Conservation (phyloP, 2,797 vertebrate species). For the Semotilus atromaculatus region DNA sequence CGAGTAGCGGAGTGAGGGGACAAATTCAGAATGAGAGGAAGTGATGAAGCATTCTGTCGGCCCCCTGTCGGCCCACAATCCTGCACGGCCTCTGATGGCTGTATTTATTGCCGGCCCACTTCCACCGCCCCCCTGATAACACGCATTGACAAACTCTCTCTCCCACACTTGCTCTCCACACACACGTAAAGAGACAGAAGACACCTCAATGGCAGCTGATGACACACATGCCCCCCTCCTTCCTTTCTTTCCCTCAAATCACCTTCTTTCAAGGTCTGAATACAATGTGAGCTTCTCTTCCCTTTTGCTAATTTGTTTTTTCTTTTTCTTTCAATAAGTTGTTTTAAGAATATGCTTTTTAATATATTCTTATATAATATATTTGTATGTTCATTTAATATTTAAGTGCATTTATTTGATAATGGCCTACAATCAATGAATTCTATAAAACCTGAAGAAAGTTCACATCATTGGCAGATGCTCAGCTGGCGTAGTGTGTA, state of each 20-base stretch:
- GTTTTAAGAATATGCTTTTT: not conserved
- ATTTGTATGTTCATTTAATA: not conserved
- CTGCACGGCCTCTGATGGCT: constrained; percentile 53
- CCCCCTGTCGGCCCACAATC: constrained; percentile 49
- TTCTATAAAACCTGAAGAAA: not conserved
- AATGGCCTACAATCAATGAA: not conserved
- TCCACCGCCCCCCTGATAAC: constrained; percentile 41
- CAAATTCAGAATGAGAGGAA: constrained; percentile 55
- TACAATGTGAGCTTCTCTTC: not conserved
- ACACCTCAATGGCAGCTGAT: constrained; percentile 23
- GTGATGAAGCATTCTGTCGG: constrained; percentile 56
- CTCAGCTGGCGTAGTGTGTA: not conserved
- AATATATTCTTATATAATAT: not conserved
- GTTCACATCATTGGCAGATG: not conserved
- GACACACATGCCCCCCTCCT: constrained; percentile 42
- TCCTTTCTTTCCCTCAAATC: not conserved
- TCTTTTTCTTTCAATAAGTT: not conserved
- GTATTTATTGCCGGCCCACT: constrained; percentile 56
- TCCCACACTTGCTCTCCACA: constrained; percentile 23
- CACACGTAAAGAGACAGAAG: constrained; percentile 5
- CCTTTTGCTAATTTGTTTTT: not conserved
- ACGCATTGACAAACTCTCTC: constrained; percentile 37
- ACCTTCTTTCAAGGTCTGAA: constrained; percentile 22
- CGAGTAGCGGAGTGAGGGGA: constrained; percentile 46
- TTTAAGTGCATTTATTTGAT: not conserved